phyloP scores from a whole-genome alignment of 1,140 invertebrate species.

The Drosophila sp. region DNA sequence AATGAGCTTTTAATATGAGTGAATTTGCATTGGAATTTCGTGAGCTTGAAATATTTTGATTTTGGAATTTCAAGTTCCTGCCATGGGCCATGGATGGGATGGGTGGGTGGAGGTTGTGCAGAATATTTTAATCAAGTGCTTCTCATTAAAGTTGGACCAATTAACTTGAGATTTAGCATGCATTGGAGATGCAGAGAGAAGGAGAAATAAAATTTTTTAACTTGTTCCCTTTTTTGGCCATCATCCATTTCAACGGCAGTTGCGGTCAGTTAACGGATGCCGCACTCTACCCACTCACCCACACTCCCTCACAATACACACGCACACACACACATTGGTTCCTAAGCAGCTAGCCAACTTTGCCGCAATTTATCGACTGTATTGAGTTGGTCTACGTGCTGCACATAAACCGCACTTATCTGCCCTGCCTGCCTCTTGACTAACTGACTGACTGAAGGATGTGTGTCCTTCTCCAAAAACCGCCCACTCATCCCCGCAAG shows the following conservation, averaged over 20 bases:
- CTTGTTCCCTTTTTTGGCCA: slow-evolving; percentile 52
- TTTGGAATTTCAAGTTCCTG: slow-evolving; percentile 48
- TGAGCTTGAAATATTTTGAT: slow-evolving; percentile 37
- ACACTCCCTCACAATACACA: neutral
- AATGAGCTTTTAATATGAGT: slow-evolving; percentile 72
- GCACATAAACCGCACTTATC: slow-evolving; percentile 80
- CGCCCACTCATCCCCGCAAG: neutral
- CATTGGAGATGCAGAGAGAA: slow-evolving; percentile 19
- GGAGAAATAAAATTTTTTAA: slow-evolving; percentile 43
- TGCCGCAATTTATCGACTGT: slow-evolving; percentile 74
- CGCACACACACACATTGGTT: slow-evolving; percentile 13
- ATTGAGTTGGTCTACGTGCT: slow-evolving; percentile 75
- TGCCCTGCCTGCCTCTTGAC: slow-evolving; percentile 56
- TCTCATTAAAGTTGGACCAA: slow-evolving; percentile 22
- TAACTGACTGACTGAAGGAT: slow-evolving; percentile 72
- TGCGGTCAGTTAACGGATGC: slow-evolving; percentile 22
- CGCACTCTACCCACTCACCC: neutral
- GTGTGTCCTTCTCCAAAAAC: slow-evolving; percentile 15
- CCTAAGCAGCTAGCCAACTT: slow-evolving; percentile 51
- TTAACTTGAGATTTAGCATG: slow-evolving; percentile 34
- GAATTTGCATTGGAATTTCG: slow-evolving; percentile 65
- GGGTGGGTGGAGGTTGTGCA: neutral
- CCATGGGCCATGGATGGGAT: neutral
- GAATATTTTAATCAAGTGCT: slow-evolving; percentile 53
- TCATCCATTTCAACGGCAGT: neutral